Conservation (phyloP, 2,797 vertebrate species). For the Dendrocincla fuliginosa region DNA sequence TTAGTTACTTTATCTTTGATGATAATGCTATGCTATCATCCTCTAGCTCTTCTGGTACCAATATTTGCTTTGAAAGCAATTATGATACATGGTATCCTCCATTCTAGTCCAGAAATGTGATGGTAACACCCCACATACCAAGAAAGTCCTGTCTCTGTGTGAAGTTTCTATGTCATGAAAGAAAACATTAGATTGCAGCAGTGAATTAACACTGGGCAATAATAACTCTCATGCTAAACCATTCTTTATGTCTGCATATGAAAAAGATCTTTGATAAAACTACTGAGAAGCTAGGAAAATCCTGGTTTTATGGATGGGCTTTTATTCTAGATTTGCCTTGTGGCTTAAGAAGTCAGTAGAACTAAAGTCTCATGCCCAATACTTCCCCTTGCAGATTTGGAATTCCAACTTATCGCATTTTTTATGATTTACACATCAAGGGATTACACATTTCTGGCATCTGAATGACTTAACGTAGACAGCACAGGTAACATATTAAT, state of each 20-base stretch:
- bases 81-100: neutral
- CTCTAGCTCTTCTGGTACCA: neutral
- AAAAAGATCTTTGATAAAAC: neutral
- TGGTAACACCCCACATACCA: neutral
- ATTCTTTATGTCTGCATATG: neutral
- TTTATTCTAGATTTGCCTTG: neutral
- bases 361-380: neutral
- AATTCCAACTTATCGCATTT: neutral
- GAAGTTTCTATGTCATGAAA: neutral
- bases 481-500: rapidly evolving
- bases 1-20: neutral
- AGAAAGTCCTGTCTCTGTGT: neutral
- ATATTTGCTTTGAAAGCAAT: neutral
- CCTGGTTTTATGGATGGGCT: no score
- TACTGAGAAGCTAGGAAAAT: neutral
- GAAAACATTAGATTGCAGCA: neutral
- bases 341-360: neutral
- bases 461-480: neutral
- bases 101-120: neutral
- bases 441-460: neutral
- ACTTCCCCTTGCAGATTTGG: neutral
- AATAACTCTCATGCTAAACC: neutral
- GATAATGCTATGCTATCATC: neutral
- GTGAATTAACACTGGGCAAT: neutral
- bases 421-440: neutral